Evolutionary conservation across 2,888 invertebrate species (phyloP).

Genomic region (Drosophila niveifrons): DNA sequence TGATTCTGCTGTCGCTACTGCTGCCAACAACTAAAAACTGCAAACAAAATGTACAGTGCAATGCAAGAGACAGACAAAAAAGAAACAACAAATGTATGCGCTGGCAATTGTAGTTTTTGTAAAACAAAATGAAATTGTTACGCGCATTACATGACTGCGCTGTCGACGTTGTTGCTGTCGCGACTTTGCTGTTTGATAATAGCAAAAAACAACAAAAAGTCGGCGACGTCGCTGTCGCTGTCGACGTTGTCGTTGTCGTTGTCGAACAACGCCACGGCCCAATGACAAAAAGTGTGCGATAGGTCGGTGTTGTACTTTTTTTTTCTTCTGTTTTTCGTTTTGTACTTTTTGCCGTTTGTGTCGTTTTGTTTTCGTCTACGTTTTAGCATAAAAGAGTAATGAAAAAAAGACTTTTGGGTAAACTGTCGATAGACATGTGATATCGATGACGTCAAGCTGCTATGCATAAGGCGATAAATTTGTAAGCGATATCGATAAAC

Average conservation of each 20-base stretch:
- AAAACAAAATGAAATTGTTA: conserved; percentile 73
- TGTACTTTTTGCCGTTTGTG: background rate
- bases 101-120: conserved; percentile 49
- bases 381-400: background rate
- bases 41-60: conserved; percentile 29
- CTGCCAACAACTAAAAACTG: conserved; percentile 39
- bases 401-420: background rate
- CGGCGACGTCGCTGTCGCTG: conserved; percentile 11
- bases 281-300: conserved; percentile 80
- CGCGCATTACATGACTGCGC: conserved; percentile 64
- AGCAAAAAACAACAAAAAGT: conserved; percentile 37
- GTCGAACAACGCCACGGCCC: conserved; percentile 52
- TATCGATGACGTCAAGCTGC: too few species aligned
- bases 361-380: conserved; percentile 2
- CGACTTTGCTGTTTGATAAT: conserved; percentile 65
- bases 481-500: background rate
- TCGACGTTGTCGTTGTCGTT: conserved; percentile 8
- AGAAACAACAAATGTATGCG: conserved; percentile 40
- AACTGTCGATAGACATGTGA: background rate
- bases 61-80: background rate
- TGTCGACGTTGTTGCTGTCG: conserved; percentile 22
- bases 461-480: background rate
- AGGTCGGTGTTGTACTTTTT: conserved; percentile 68
- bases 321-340: background rate
- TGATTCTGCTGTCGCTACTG: conserved; percentile 20